A percentile compares a stretch with the other conserved stretches of the same genome.
Evolutionary conservation across 2,113 vertebrate species (phyloP).

Genomic region (Trinectes maculatus): DNA sequence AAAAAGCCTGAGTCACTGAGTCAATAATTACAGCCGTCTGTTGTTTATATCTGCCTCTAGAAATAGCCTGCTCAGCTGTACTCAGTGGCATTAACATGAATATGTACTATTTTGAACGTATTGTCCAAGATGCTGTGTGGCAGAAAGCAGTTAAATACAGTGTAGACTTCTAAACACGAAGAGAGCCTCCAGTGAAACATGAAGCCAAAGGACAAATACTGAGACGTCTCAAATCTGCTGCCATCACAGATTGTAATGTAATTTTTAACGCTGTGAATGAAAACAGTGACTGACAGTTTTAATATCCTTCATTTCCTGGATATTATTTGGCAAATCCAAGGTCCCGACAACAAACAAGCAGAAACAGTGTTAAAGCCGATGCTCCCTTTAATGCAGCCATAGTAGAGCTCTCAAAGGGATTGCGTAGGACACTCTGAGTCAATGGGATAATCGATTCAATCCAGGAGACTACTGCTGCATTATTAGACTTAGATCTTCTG

Average conservation of each 20-base stretch:
- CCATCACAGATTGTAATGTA: too few relatives aligned
- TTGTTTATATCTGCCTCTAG: conserved; percentile 14
- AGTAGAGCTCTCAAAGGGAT: conserved; percentile 42
- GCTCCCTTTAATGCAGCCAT: conserved; percentile 50
- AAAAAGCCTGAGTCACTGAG: conserved; percentile 44
- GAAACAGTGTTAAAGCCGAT: conserved; percentile 9
- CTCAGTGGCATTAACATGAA: conserved; percentile 7
- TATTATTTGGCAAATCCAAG: conserved; percentile 16
- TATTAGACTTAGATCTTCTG: conserved; percentile 66
- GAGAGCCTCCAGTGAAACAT: conserved; percentile 15
- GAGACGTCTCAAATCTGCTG: background rate
- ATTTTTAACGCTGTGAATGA: too few relatives aligned
- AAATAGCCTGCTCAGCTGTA: conserved; percentile 29
- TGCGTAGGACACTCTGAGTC: conserved; percentile 56
- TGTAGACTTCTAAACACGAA: too few relatives aligned
- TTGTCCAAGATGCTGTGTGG: background rate
- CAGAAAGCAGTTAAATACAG: too few relatives aligned
- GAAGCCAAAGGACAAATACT: background rate
- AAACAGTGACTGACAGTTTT: background rate
- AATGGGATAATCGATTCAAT: conserved; percentile 67
- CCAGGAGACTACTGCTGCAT: conserved; percentile 70
- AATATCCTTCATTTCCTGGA: conserved; percentile 1
- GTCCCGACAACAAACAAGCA: background rate
- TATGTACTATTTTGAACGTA: conserved; percentile 16
- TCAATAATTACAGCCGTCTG: conserved; percentile 36